Base-by-base conservation (phyloP, 1,140 invertebrate species). In the Drosophila pallidifrons region DNA sequence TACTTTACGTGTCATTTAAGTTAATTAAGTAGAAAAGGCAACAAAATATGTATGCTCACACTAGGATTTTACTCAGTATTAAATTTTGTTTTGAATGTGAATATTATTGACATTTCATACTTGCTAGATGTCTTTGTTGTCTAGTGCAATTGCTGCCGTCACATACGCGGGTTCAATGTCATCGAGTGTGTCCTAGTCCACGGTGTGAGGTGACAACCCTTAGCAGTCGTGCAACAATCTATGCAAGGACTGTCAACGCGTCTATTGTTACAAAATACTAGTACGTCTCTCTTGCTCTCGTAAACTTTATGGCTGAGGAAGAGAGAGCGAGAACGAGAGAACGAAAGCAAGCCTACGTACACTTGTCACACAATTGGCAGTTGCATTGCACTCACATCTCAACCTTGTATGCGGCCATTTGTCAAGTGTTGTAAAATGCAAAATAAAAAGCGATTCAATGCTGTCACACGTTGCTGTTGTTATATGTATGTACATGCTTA, bases 321-420 rank as follows among this genome's bases (percentile, higher is more conserved):
- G 32, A 41, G 7, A 20, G 54, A 41, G 30, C 25, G 11, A 20
- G 32, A 0, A n/a, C 51, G 30, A 35, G 10, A 20, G 28, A 0
- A 10, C 51, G 25, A 54, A 25, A 13, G 47, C 47, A 32, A 35
- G 25, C 15, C 7, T 54, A 41, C 38, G 51, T 54, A 20, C 49
- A 58, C 8, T 49, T 57, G 32, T 71, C 41, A 58, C 41, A 58
- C 52, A 70, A 58, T 64, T 35, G 59, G n/a, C 28, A 8, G 38
- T 13, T 47, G 11, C 47, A 16, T 10, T 28, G 49, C 46, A 76
- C 45, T 57, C 54, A 65, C 67, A 77, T 73, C 38, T 54, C 66
- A 72, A 63, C 82, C 81, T 81, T 81, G 81, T 67, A 65, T 70
- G 77, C 61, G 82, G 69, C 75, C 81, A 86, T 83, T 85, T 76